Base-by-base conservation (phyloP, 1,140 invertebrate genomes). In the Microplitis demolitor region DNA sequence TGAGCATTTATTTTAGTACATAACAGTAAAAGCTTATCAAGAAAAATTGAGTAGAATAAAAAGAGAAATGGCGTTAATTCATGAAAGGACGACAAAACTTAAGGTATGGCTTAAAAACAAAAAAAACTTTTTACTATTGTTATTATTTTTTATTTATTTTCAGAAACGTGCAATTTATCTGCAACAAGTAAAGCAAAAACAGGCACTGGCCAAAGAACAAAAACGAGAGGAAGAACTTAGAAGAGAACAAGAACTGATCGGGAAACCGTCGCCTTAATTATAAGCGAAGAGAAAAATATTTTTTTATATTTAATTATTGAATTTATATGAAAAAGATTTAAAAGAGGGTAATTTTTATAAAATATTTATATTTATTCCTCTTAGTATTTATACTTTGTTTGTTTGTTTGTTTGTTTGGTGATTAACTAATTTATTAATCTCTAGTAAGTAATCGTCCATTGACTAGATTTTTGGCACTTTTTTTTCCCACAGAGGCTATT, bases 401-500 rank as follows among this genome's bases (percentile, higher is more conserved):
- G 37, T 4, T 45, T 34, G n/a, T 24, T 62, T 13, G 33, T 24
- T 24, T 24, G 24, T 24, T 24, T 24, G 24, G 24, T 24, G 24
- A 2, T 24, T 24, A 24, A 24, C 24, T 24, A 24, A 24, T 24
- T 24, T 39, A 3, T 53, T 50, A 14, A 24, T 53, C 64, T 63
- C 77, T 33, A 82, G 84, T 85, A 87, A 0, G 82, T 76, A 14
- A 87, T 87, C 77, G 82, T 71, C 86, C 85, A 87, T 60, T 79
- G 77, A 39, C 80, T 78, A 39, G 39, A 69, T n/a, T 64, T 71
- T 24, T 35, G 4, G 71, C 86, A 87, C 71, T 82, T 74, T 45
- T 78, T 79, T 73, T 89, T 83, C 39, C 89, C 90, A 85, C 97
- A 99, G 13, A 99, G 89, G 71, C 91, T 88, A 86, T 98, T 98